phyloP scores from a whole-genome alignment of 2,888 invertebrate genomes.

The Eulithis prunata region DNA sequence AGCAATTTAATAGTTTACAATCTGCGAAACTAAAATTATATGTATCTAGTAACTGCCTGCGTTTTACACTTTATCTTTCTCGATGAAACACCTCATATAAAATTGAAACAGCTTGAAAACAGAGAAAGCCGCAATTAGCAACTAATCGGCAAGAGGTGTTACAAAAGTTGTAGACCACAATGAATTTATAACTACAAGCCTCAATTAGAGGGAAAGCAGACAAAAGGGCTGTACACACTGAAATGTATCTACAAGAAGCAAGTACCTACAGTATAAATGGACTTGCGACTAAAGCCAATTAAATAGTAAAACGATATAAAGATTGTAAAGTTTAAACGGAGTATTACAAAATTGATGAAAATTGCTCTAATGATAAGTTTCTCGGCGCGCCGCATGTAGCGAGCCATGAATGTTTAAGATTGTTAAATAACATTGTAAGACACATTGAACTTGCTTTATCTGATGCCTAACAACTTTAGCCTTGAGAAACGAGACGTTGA shows the following conservation, averaged over 20 bases:
- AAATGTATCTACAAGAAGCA: conserved; percentile 31
- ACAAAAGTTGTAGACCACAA: conserved; percentile 77
- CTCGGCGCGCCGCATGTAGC: conserved; percentile 24
- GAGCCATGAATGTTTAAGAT: conserved; percentile 29
- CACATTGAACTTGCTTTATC: conserved; percentile 22
- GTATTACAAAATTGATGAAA: conserved; percentile 44
- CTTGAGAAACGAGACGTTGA: conserved; percentile 21
- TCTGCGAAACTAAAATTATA: conserved; percentile 34
- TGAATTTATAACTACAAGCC: conserved; percentile 77
- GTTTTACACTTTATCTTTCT: conserved; percentile 58
- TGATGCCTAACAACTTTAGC: conserved; percentile 11
- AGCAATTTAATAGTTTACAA: conserved; percentile 27
- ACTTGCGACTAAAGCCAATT: conserved; percentile 47
- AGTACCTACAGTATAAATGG: conserved; percentile 47
- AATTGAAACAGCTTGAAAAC: conserved; percentile 65
- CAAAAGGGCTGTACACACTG: conserved; percentile 56
- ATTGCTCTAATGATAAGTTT: conserved; percentile 37
- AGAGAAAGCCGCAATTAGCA: conserved; percentile 80
- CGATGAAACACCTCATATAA: conserved; percentile 62
- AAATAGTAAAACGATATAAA: conserved; percentile 46
- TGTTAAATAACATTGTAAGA: conserved; percentile 37
- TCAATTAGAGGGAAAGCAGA: conserved; percentile 81
- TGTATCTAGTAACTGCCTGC: conserved; percentile 39
- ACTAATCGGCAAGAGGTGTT: conserved; percentile 70
- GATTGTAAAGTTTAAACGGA: conserved; percentile 41